A percentile compares a stretch with the other conserved stretches of the same genome.
phyloP scores from a whole-genome alignment of 2,113 vertebrate genomes.

The Vulpes ferrilata region DNA sequence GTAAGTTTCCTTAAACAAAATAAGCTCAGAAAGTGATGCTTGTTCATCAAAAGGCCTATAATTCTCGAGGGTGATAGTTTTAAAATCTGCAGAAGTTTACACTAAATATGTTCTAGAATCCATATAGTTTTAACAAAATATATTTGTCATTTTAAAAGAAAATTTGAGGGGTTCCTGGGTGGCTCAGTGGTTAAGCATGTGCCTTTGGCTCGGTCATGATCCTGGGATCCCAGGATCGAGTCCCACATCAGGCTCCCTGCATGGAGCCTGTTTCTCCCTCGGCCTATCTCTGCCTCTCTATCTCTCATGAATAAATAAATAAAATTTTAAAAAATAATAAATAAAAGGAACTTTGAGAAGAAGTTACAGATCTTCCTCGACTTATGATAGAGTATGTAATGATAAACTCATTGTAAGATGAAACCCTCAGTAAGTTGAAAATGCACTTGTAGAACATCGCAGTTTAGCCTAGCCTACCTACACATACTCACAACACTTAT shows the following conservation, averaged over 20 bases:
- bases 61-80: background rate
- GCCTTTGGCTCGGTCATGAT: too few species aligned
- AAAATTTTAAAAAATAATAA: too few species aligned
- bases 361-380: background rate
- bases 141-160: background rate
- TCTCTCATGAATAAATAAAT: too few species aligned
- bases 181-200: too few species aligned
- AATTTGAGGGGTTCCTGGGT: too few species aligned
- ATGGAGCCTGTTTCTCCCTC: too few species aligned
- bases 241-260: too few species aligned
- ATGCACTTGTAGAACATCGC: background rate
- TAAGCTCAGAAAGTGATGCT: background rate
- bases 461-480: background rate
- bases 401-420: background rate
- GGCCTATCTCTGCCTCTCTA: too few species aligned
- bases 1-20: background rate
- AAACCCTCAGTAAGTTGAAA: background rate
- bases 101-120: background rate
- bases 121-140: background rate
- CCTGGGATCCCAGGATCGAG: too few species aligned
- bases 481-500: background rate
- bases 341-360: background rate
- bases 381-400: background rate
- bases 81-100: background rate
- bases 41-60: background rate